Percentiles rank a stretch among this genome's conserved stretches.
phyloP scores from a whole-genome alignment of 2,888 invertebrate genomes.

The Lasius fuliginosus region DNA sequence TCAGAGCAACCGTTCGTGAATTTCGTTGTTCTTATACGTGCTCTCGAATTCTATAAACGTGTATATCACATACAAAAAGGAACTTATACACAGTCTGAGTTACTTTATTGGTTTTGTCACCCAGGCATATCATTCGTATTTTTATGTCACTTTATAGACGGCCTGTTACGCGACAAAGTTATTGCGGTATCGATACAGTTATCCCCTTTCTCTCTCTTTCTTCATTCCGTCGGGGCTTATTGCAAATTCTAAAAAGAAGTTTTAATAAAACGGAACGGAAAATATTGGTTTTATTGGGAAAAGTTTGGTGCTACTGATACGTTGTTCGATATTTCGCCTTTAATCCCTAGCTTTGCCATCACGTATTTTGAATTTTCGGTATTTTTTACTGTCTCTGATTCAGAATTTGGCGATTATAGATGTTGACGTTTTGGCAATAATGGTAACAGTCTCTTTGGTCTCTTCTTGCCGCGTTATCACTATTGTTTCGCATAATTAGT shows the following conservation, averaged over 20 bases:
- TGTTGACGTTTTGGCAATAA: neutral
- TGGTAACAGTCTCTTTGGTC: neutral
- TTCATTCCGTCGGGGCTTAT: neutral
- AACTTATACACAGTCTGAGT: constrained; percentile 21
- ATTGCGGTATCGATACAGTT: neutral
- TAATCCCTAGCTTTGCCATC: neutral
- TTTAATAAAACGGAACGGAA: constrained; percentile 36
- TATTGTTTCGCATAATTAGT: neutral
- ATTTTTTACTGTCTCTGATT: neutral
- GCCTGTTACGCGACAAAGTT: constrained; percentile 2
- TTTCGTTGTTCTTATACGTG: constrained; percentile 15
- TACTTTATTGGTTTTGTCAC: constrained; percentile 38
- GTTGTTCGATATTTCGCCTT: constrained; percentile 24
- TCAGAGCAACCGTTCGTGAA: constrained; percentile 43
- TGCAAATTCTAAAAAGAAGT: constrained; percentile 39
- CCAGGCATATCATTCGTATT: constrained; percentile 21
- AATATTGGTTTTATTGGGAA: constrained; percentile 12
- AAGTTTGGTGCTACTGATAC: neutral
- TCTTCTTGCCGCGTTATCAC: neutral
- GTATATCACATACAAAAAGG: neutral
- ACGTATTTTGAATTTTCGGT: neutral
- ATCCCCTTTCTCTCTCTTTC: neutral
- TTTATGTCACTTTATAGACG: constrained; percentile 11
- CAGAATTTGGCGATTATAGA: neutral
- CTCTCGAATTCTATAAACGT: constrained; percentile 3